Evolutionary conservation across 2,888 invertebrate species (phyloP).

Genomic region (Mesopsocus fuscifrons): DNA sequence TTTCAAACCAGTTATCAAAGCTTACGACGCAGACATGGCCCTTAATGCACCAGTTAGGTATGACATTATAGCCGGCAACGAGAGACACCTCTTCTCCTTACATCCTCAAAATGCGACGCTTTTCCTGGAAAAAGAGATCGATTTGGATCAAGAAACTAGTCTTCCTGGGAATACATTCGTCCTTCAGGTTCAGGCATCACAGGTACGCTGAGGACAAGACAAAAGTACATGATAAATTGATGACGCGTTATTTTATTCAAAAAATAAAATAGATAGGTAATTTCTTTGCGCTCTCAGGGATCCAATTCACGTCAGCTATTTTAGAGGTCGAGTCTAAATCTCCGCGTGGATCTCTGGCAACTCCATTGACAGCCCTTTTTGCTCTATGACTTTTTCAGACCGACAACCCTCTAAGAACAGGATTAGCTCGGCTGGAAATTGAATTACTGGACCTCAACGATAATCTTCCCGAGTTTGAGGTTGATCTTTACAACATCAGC

Average conservation of each 20-base stretch:
- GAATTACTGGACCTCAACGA: constrained; percentile 63
- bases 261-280: too few species aligned
- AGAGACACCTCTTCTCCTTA: constrained; percentile 51
- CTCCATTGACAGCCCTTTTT: too few species aligned
- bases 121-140: constrained; percentile 61
- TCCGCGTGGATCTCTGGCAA: too few species aligned
- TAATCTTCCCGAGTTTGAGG: constrained; percentile 72
- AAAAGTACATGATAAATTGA: too few species aligned
- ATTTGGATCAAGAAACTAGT: constrained; percentile 50
- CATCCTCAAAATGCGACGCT: constrained; percentile 54
- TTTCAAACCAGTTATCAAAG: constrained; percentile 52
- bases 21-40: constrained; percentile 59
- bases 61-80: constrained; percentile 64
- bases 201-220: constrained; percentile 33
- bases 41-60: constrained; percentile 55
- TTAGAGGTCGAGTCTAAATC: too few species aligned
- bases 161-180: constrained; percentile 61
- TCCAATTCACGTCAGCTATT: too few species aligned
- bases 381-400: too few species aligned
- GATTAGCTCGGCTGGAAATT: constrained; percentile 51
- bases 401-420: constrained; percentile 57
- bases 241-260: too few species aligned
- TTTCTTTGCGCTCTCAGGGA: too few species aligned
- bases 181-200: constrained; percentile 53
- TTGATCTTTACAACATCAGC: constrained; percentile 76